Percentiles rank a stretch among this genome's conserved stretches.
phyloP scores from a whole-genome alignment of 2,888 invertebrate genomes.

The Coremacera marginata region DNA sequence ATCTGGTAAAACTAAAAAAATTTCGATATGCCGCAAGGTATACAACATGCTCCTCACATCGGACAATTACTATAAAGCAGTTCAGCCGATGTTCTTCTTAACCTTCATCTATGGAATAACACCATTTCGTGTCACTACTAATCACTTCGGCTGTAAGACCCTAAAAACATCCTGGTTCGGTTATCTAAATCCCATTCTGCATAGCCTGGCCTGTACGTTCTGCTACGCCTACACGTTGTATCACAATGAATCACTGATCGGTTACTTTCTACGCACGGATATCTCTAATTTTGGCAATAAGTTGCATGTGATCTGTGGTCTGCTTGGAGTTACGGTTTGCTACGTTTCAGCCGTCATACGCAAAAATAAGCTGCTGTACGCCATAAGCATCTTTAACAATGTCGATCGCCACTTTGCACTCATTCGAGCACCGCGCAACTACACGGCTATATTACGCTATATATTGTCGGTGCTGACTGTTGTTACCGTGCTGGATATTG shows the following conservation, averaged over 20 bases:
- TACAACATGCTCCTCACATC: constrained; percentile 37
- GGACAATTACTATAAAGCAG: constrained; percentile 46
- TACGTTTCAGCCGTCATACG: constrained; percentile 39
- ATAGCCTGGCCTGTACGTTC: constrained; percentile 21
- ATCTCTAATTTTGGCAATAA: constrained; percentile 45
- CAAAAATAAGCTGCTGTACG: constrained; percentile 40
- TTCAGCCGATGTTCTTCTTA: constrained; percentile 45
- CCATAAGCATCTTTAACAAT: constrained; percentile 35
- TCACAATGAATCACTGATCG: constrained; percentile 47
- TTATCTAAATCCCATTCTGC: constrained; percentile 40
- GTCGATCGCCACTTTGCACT: constrained; percentile 35
- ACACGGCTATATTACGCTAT: constrained; percentile 39
- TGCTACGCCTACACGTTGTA: constrained; percentile 41
- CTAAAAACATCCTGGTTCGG: constrained; percentile 39
- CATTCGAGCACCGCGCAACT: constrained; percentile 37
- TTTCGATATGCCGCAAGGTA: constrained; percentile 1
- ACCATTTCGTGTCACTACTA: constrained; percentile 45
- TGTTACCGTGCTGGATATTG: constrained; percentile 24
- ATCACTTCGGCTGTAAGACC: constrained; percentile 38
- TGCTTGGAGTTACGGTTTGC: constrained; percentile 39
- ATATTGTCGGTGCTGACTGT: constrained; percentile 24
- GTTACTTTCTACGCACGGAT: constrained; percentile 47
- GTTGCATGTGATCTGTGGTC: constrained; percentile 38
- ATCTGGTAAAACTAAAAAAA: neutral
- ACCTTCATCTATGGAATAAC: constrained; percentile 45